A percentile compares a stretch with the other conserved stretches of the same genome.
These are phyloP conservation scores for Zosterops hypoxanthus DNA, from an alignment of 2,113 vertebrate genomes.

Conservation along the genomic window DNA sequence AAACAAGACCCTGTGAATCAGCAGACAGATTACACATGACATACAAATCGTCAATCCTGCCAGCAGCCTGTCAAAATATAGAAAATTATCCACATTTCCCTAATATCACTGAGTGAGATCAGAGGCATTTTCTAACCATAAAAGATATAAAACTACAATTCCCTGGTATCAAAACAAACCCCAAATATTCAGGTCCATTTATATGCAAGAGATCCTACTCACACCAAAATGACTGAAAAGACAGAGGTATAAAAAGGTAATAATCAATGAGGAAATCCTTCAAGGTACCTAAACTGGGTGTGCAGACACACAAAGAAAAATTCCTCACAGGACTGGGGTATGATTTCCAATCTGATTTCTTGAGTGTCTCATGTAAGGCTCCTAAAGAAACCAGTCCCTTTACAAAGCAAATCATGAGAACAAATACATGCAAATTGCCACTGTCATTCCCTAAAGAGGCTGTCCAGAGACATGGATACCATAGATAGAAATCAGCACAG, in stretches of 20 bases:
- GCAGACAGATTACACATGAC: background rate
- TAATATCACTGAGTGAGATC: background rate
- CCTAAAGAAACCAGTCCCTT: background rate
- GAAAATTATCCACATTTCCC: background rate
- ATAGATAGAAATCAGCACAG: background rate
- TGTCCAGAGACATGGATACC: background rate
- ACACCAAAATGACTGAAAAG: background rate
- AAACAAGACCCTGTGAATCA: background rate
- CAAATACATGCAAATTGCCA: background rate
- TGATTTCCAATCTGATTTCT: background rate
- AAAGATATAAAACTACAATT: background rate
- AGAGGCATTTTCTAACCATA: background rate
- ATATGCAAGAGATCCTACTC: background rate
- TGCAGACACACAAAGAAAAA: background rate
- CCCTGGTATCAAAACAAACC: background rate
- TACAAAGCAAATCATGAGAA: background rate
- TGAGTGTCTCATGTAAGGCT: background rate
- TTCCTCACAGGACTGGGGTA: background rate
- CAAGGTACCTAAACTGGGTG: background rate
- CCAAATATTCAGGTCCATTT: background rate
- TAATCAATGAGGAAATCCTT: background rate
- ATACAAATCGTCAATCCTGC: background rate
- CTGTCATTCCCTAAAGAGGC: background rate
- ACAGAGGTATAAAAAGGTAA: background rate
- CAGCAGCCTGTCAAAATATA: background rate